A percentile compares a stretch with the other conserved stretches of the same genome.
Conservation (phyloP, 1,140 invertebrate genomes). For the Prorops nasuta region DNA sequence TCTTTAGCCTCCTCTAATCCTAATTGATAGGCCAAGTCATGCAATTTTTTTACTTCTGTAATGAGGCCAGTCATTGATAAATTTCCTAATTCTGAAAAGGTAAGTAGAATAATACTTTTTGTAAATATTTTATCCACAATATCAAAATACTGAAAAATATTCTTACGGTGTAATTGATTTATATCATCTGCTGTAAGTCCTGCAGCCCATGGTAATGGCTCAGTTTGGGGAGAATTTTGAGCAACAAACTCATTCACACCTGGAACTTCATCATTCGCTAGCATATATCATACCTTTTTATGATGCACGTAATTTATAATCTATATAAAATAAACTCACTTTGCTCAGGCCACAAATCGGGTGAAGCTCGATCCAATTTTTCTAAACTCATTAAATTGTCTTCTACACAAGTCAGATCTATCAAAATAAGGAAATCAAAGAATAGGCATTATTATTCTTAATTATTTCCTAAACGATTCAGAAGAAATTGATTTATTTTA, state of each 20-base stretch:
- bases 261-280: conserved; percentile 53
- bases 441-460: background rate
- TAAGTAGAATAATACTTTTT: conserved; percentile 10
- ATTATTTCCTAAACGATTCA: background rate
- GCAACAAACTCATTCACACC: conserved; percentile 56
- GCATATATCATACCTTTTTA: conserved; percentile 28
- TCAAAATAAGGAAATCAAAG: conserved; percentile 2
- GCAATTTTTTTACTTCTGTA: conserved; percentile 87
- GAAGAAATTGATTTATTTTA: conserved; percentile 6
- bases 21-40: conserved; percentile 90
- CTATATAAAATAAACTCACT: conserved; percentile 63
- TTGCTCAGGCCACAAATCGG: conserved; percentile 91
- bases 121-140: background rate
- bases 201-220: conserved; percentile 42
- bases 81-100: conserved; percentile 71
- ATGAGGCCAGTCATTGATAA: conserved; percentile 78
- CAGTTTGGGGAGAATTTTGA: conserved; percentile 49
- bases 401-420: conserved; percentile 60
- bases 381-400: conserved; percentile 79
- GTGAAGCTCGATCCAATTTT: conserved; percentile 85
- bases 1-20: conserved; percentile 93
- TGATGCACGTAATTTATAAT: conserved; percentile 1
- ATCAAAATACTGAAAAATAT: conserved; percentile 8
- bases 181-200: conserved; percentile 49
- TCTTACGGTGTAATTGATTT: conserved; percentile 52